Base-by-base conservation (phyloP, 2,888 invertebrate species). In the Drosophila silvestris region DNA sequence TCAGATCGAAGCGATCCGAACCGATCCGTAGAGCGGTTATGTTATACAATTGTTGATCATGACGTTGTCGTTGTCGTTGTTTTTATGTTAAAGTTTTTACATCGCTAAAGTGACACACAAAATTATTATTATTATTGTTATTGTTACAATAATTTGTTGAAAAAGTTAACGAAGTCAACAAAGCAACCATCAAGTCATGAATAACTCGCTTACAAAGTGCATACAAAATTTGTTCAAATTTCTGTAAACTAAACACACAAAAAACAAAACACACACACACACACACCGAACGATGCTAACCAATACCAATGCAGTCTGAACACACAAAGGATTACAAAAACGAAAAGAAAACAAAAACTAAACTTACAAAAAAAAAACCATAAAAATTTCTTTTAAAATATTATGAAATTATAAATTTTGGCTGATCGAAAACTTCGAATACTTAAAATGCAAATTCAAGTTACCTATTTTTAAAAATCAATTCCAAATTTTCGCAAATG, bases 1-100 rank as follows among this genome's bases (percentile, higher is more conserved):
- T 44, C 61, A 77, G 76, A 80, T 67, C 77, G 80, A 65, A 57
- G 62, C 51, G 64, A 35, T 62, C 61, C 65, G 67, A 32, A 28
- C 19, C 50, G 37, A 47, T 54, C n/a, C 58, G 39, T 50, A 28
- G 52, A 56, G 67, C 52, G 56, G 58, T 44, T 52, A 37, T 74
- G 44, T 74, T 61, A 56, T 28, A 32, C 16, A 70, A 56, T 81
- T 79, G 79, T 79, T 79, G 47, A 76, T 78, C 70, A 76, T 82
- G 78, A 60, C 77, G 84, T 76, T 74, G 54, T 72, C 73, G 60
- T 81, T 83, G 68, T 72, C 57, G n/a, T 57, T 58, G 30, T 41
- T 58, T 39, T 67, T 51, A 62, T 64, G 69, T 79, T 81, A 30
- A 78, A 68, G 81, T 81, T 81, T 61, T 28, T 33, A 61, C 41